Evolutionary conservation across 1,140 invertebrate species (phyloP).

Genomic region (Berghia stephanieae): DNA sequence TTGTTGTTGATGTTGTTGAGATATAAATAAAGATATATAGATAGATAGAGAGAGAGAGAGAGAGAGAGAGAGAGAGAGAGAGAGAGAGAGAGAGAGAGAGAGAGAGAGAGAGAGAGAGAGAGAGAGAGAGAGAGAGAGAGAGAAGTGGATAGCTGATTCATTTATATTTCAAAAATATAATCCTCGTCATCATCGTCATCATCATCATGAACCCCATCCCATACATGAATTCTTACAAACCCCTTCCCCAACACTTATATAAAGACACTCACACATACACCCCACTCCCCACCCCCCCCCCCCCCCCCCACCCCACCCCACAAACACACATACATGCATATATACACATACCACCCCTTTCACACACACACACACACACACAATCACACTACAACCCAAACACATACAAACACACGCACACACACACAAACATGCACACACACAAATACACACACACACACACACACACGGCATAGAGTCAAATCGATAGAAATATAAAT

Average conservation of each 20-base stretch:
- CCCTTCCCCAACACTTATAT: too few species aligned
- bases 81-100: not conserved
- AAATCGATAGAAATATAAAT: too few species aligned
- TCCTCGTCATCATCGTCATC: slow-evolving; percentile 75
- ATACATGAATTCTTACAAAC: slow-evolving; percentile 73
- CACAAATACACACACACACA: too few species aligned
- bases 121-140: not conserved
- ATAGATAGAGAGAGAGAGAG: not conserved
- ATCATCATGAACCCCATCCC: slow-evolving; percentile 31
- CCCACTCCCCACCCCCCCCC: slow-evolving; percentile 51
- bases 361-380: not conserved
- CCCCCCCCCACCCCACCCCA: slow-evolving; percentile 7
- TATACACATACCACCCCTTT: slow-evolving; percentile 82
- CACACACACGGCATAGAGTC: too few species aligned
- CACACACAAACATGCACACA: too few species aligned
- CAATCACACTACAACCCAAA: too few species aligned
- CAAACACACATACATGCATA: slow-evolving; percentile 79
- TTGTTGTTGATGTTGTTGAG: not conserved
- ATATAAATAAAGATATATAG: too few species aligned
- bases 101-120: not conserved
- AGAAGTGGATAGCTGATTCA: not conserved
- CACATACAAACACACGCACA: too few species aligned
- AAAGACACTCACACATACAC: too few species aligned
- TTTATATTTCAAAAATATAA: slow-evolving; percentile 75
- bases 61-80: not conserved